Evolutionary conservation across 2,888 invertebrate species (phyloP).

Genomic region (Lithophane socia): DNA sequence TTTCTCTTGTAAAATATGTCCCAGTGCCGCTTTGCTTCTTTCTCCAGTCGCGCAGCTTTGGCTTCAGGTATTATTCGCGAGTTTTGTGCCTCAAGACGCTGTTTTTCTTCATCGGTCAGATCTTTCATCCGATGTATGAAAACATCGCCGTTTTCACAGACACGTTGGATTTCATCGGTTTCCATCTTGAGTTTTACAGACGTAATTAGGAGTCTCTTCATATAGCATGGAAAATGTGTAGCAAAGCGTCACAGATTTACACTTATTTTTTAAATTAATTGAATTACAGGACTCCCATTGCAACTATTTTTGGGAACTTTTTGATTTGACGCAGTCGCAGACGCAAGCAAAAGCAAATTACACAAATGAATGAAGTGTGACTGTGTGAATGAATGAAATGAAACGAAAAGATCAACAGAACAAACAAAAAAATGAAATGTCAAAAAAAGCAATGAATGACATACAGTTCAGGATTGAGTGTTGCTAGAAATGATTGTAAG

Average conservation of each 20-base stretch:
- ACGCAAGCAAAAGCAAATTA: too few species aligned
- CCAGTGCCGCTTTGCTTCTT: constrained; percentile 97
- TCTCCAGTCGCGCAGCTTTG: constrained; percentile 94
- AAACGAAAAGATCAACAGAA: not conserved
- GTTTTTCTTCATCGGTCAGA: constrained; percentile 91
- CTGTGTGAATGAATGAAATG: too few species aligned
- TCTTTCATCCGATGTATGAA: constrained; percentile 86
- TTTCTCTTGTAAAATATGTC: constrained; percentile 99
- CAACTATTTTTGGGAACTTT: not conserved
- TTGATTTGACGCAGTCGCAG: too few species aligned
- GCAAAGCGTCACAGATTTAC: not conserved
- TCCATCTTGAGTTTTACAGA: constrained; percentile 75
- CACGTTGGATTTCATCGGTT: constrained; percentile 75
- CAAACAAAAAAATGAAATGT: not conserved
- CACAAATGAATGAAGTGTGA: too few species aligned
- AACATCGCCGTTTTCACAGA: constrained; percentile 73
- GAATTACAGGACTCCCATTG: not conserved
- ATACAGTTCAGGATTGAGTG: too few species aligned
- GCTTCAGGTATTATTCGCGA: constrained; percentile 90
- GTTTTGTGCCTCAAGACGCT: constrained; percentile 93
- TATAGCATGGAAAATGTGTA: not conserved
- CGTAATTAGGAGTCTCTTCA: not conserved
- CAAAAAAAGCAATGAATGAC: not conserved
- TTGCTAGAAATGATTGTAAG: too few species aligned
- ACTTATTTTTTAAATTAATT: constrained; percentile 29